Evolutionary conservation across 2,797 vertebrate genomes (phyloP).

Genomic region (Luscinia luscinia): DNA sequence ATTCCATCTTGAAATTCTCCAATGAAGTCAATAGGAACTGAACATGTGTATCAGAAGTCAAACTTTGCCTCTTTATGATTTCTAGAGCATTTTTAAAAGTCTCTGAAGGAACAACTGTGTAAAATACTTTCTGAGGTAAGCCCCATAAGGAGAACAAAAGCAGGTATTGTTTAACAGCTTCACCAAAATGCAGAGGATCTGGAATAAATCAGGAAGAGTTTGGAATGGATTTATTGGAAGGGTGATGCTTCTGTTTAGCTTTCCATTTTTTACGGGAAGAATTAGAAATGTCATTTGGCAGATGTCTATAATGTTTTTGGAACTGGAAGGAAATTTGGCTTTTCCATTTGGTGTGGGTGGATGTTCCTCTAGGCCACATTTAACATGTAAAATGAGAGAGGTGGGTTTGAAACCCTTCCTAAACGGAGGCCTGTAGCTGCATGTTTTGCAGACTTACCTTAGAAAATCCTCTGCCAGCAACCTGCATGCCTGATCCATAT

Average conservation of each 20-base stretch:
- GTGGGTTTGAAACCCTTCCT: conserved; percentile 63
- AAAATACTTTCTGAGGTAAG: conserved; percentile 52
- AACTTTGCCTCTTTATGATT: conserved; percentile 48
- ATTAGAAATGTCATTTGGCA: conserved; percentile 70
- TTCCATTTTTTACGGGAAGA: conserved; percentile 65
- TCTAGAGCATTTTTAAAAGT: conserved; percentile 47
- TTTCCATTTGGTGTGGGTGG: conserved; percentile 61
- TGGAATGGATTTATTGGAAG: conserved; percentile 61
- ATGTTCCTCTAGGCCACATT: conserved; percentile 59
- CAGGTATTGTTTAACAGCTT: conserved; percentile 28
- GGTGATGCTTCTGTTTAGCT: conserved; percentile 51
- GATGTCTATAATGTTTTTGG: conserved; percentile 59
- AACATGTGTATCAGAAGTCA: background rate
- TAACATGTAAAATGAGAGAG: conserved; percentile 58
- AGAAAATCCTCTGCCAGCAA: conserved; percentile 48
- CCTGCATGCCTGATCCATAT: conserved; percentile 47
- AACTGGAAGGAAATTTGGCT: conserved; percentile 65
- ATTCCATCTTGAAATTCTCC: background rate
- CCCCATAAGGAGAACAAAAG: conserved; percentile 26
- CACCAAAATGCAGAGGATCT: conserved; percentile 19
- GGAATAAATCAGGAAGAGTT: conserved; percentile 63
- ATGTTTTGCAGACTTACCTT: conserved; percentile 50
- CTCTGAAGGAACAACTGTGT: conserved; percentile 44
- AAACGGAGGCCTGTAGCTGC: conserved; percentile 30
- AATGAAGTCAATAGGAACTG: conserved; percentile 10